A percentile compares a stretch with the other conserved stretches of the same genome.
phyloP scores from a whole-genome alignment of 2,113 vertebrate species.

The Coreoperca whiteheadi region DNA sequence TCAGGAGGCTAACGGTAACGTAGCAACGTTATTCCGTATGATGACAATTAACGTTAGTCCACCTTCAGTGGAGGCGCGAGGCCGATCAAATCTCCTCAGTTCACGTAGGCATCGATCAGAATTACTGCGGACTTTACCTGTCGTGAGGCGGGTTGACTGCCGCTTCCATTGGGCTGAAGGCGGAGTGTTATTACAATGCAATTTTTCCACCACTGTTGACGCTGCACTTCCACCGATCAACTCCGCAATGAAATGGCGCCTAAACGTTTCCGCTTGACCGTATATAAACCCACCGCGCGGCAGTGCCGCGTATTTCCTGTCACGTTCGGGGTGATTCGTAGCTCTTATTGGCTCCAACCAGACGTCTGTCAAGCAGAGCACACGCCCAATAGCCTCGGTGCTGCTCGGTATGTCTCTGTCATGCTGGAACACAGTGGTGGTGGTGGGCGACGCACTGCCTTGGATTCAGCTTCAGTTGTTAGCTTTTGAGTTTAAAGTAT shows the following conservation, averaged over 20 bases:
- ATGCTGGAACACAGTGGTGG: conserved; percentile 15
- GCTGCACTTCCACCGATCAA: conserved; percentile 28
- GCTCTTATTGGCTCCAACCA: conserved; percentile 49
- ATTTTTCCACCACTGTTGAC: conserved; percentile 52
- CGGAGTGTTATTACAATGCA: conserved; percentile 61
- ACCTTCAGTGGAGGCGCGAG: rapidly evolving
- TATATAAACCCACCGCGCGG: conserved; percentile 74
- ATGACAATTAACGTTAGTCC: neutral
- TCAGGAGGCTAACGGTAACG: conserved; percentile 39
- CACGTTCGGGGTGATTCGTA: neutral
- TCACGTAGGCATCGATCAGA: neutral
- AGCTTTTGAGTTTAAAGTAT: neutral
- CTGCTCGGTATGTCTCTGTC: conserved; percentile 47
- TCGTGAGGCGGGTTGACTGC: conserved; percentile 80
- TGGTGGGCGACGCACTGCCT: neutral
- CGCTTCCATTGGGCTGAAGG: conserved; percentile 81
- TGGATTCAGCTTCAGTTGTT: neutral
- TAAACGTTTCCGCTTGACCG: conserved; percentile 74
- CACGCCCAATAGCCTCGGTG: conserved; percentile 12
- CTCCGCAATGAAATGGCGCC: conserved; percentile 82
- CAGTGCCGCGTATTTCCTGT: conserved; percentile 54
- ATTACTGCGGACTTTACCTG: conserved; percentile 73
- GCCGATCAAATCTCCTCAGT: neutral
- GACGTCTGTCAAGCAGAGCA: conserved; percentile 14
- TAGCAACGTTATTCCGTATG: neutral